A percentile compares a stretch with the other conserved stretches of the same genome.
phyloP scores from a whole-genome alignment of 2,888 invertebrate genomes.

The Agrotis segetum region DNA sequence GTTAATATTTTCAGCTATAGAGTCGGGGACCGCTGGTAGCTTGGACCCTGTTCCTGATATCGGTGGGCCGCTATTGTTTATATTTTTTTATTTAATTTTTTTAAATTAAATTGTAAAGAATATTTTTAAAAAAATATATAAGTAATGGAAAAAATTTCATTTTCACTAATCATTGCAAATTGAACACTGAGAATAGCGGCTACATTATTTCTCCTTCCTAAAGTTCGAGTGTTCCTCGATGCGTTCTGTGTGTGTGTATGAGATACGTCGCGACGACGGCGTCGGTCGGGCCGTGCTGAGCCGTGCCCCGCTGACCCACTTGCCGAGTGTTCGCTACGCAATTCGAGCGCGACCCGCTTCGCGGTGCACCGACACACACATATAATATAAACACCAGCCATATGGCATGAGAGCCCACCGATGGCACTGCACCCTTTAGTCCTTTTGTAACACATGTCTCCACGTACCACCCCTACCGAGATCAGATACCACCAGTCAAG shows the following conservation, averaged over 20 bases:
- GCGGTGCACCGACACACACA: constrained; percentile 68
- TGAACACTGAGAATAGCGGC: constrained; percentile 25
- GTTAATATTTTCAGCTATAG: constrained; percentile 3
- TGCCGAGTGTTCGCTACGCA: constrained; percentile 88
- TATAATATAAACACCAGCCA: constrained; percentile 49
- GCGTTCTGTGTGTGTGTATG: constrained; percentile 53
- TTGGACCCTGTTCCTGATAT: too few species aligned
- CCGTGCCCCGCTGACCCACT: constrained; percentile 89
- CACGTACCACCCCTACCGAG: constrained; percentile 45
- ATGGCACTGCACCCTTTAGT: constrained; percentile 49
- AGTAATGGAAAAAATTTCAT: background rate
- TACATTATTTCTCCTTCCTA: constrained; percentile 36
- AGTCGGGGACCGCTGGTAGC: too few species aligned
- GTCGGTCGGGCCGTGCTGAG: constrained; percentile 76
- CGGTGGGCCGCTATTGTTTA: too few species aligned
- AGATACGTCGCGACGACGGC: constrained; percentile 70
- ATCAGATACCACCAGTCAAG: constrained; percentile 36
- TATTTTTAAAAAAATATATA: too few species aligned
- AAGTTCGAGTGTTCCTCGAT: constrained; percentile 34
- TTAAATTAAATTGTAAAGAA: too few species aligned
- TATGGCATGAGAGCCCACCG: constrained; percentile 57
- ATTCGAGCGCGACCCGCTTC: constrained; percentile 87
- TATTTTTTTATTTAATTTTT: too few species aligned
- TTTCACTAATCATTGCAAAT: constrained; percentile 11
- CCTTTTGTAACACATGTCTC: constrained; percentile 49